Base-by-base conservation (phyloP, 2,888 invertebrate species). In the Thalpophila matura region DNA sequence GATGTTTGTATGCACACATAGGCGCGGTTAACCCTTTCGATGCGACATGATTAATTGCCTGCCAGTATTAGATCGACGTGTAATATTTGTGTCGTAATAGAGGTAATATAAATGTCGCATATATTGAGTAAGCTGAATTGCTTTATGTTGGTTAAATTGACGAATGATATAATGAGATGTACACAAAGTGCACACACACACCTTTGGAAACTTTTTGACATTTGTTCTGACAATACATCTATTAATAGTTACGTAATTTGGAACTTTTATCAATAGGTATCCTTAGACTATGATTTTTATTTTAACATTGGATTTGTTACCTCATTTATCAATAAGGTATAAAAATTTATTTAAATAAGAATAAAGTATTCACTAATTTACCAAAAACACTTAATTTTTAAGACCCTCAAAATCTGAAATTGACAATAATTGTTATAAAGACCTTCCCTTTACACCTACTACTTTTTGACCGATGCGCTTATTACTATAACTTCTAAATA, bases 1-100 rank as follows among this genome's bases (percentile, higher is more conserved):
- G 46, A 35, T 29, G 27, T 14, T 16, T 31, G 2, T 26, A 59
- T 47, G 33, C 55, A 75, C 66, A 70, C 68, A 55, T 43, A 61
- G 40, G 26, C 43, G 24, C 3, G 35, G 35, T 10, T 38, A 70
- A 61, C 58, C 56, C 67, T 45, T 50, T 24, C 22, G 42, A 65
- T 61, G 62, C 47, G 46, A 58, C 37, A 31, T 70, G 70, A 67
- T 60, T 24, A 50, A 69, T 62, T 51, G 50, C 33, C 26, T 43
- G 42, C 47, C 61, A 9, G 31, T 54, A 26, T 50, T 53, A 51
- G 43, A 67, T 65, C 18, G 57, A 31, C 29, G 27, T 49, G 29
- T 60, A 49, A 60, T 63, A 60, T 46, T 64, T 50, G 43, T 57
- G 33, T 40, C 35, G 35, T 64, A 60, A 64, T 59, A 18, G 42